Conservation (phyloP, 1,140 invertebrate genomes). For the Drosophila guanche region DNA sequence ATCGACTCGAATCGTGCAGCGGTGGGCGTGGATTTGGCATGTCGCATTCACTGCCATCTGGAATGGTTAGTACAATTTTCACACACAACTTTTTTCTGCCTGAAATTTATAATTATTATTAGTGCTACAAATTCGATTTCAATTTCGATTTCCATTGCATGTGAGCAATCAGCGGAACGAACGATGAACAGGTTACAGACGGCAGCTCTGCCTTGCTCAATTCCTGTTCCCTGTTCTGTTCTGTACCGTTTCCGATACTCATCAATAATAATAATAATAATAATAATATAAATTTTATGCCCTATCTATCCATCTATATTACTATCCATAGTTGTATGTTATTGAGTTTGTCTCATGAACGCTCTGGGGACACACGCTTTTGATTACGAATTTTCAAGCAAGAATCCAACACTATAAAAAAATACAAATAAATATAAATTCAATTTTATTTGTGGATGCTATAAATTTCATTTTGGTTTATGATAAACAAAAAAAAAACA, state of each 20-base stretch:
- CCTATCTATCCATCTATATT: conserved; percentile 30
- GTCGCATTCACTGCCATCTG: conserved; percentile 83
- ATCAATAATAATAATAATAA: conserved; percentile 35
- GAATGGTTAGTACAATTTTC: conserved; percentile 84
- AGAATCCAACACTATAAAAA: conserved; percentile 24
- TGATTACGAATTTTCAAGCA: conserved; percentile 47
- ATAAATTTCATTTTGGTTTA: conserved; percentile 53
- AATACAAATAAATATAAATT: conserved; percentile 26
- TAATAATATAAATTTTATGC: conserved; percentile 61
- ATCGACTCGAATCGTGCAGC: conserved; percentile 53
- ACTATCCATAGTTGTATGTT: conserved; percentile 74
- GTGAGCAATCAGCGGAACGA: conserved; percentile 42
- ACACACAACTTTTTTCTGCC: conserved; percentile 12
- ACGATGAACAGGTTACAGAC: not conserved
- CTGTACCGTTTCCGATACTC: conserved; percentile 49
- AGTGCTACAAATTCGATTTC: conserved; percentile 54
- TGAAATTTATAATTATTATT: conserved; percentile 56
- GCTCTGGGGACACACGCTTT: conserved; percentile 81
- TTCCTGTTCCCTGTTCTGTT: conserved; percentile 18
- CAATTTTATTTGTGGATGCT: conserved; percentile 69
- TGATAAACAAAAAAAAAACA: conserved; percentile 29
- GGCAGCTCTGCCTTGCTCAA: no score
- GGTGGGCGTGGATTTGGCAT: conserved; percentile 83
- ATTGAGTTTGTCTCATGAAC: conserved; percentile 81
- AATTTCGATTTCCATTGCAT: conserved; percentile 69